Base-by-base conservation (phyloP, 2,888 invertebrate genomes). In the Lepidocyrtoides sp. region DNA sequence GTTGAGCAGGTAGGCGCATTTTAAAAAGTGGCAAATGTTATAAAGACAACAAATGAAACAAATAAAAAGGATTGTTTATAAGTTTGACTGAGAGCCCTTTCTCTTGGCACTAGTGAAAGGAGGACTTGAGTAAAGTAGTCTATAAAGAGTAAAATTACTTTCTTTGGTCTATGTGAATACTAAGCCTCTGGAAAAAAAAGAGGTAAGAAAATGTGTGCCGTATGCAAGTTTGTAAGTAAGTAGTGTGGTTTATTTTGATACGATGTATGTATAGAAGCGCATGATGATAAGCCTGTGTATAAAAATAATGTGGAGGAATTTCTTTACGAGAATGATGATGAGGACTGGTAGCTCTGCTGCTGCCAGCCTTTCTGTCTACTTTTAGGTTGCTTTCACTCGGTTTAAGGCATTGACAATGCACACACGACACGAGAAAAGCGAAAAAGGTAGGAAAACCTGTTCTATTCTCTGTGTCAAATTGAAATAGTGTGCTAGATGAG, bases 331-430 rank as follows among this genome's bases (percentile, higher is more conserved):
- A n/a, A 54, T 77, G 77, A 77, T 85, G 63, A 51, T 69, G 85
- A 85, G 72, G 69, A 72, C 85, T 72, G 72, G 54, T 86, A 77
- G 75, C 60, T 83, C 48, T 83, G 54, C 77, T 63, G 77, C 75
- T 57, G 85, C 57, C 72, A 75, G 85, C 85, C 72, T 86, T 69
- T 85, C 72, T 72, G 69, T 32, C 72, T 23, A 14, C 77, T 41
- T 36, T n/a, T 57, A 44, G 41, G n/a, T 44, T 75, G n/a, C 86
- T 86, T 83, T 83, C 66, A 83, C 83, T 83, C 14, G 63, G 83
- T 66, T 83, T 83, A 81, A 81, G 60, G 26, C 54, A 51, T 77
- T 77, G 23, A 77, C 51, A 12, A 20, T 14, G 29, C 77, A 77
- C 54, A 54, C 5, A 32, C 17, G 20, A 54, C 23, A 48, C 48